These are phyloP conservation scores for Willisornis vidua DNA, from an alignment of 2,113 vertebrate species.

Conservation along the genomic window DNA sequence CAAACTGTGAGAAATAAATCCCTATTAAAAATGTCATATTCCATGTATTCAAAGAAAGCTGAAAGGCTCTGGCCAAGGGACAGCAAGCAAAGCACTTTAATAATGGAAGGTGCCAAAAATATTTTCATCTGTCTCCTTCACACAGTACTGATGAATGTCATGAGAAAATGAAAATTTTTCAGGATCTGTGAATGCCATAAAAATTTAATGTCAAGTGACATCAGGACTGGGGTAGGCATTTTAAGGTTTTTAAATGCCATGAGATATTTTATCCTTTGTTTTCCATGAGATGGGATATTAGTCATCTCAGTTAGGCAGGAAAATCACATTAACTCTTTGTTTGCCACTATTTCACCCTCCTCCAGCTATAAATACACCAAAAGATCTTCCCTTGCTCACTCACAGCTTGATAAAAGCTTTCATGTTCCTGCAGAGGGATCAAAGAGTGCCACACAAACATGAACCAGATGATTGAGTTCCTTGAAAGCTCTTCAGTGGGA, in stretches of 20 bases:
- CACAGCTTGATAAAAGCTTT: background rate
- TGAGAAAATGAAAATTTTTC: constrained; percentile 27
- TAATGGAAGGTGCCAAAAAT: background rate
- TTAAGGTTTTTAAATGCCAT: constrained; percentile 15
- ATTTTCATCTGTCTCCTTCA: background rate
- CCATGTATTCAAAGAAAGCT: background rate
- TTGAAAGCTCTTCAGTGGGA: background rate
- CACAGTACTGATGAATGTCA: background rate
- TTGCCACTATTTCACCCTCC: background rate
- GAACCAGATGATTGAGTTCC: background rate
- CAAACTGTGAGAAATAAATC: background rate
- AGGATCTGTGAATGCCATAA: background rate
- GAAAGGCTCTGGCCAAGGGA: background rate
- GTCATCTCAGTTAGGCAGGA: background rate
- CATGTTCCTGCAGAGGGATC: background rate
- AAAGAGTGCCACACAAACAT: background rate
- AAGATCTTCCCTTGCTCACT: background rate
- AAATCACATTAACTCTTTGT: constrained; percentile 16
- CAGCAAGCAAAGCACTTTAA: background rate
- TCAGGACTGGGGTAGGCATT: background rate
- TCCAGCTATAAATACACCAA: background rate
- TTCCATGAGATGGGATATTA: constrained; percentile 12
- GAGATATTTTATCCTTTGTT: constrained; percentile 30
- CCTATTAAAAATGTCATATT: background rate
- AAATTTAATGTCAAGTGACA: constrained; percentile 45